phyloP scores from a whole-genome alignment of 2,888 invertebrate species.

The Sicus ferrugineus region DNA sequence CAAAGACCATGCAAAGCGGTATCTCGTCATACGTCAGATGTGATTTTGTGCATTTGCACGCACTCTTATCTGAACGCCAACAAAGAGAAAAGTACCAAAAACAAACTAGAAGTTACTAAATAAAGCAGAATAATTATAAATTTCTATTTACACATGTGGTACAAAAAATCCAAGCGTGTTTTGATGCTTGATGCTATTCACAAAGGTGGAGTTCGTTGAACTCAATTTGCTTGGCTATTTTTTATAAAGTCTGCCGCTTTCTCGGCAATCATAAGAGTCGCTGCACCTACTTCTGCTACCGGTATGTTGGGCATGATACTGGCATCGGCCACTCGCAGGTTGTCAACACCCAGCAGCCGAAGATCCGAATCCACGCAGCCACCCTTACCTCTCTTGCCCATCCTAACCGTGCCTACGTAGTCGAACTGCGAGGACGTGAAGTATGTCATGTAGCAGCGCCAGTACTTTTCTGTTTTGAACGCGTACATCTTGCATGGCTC shows the following conservation, averaged over 20 bases:
- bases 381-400: slow-evolving; percentile 72
- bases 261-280: slow-evolving; percentile 86
- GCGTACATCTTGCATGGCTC: slow-evolving; percentile 53
- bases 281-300: slow-evolving; percentile 83
- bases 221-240: too few relatives aligned
- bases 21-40: too few relatives aligned
- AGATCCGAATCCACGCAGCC: slow-evolving; percentile 76
- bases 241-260: slow-evolving; percentile 73
- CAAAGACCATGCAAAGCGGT: too few relatives aligned
- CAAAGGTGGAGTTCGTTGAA: too few relatives aligned
- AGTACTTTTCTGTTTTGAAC: slow-evolving; percentile 66
- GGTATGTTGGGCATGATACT: slow-evolving; percentile 63
- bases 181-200: too few relatives aligned
- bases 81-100: too few relatives aligned
- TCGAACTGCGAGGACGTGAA: slow-evolving; percentile 74
- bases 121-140: too few relatives aligned
- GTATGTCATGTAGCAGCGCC: slow-evolving; percentile 74
- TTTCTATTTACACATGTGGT: too few relatives aligned
- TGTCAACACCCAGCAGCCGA: slow-evolving; percentile 71
- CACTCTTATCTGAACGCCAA: too few relatives aligned
- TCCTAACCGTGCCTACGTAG: slow-evolving; percentile 74
- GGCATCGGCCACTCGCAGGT: slow-evolving; percentile 76
- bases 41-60: too few relatives aligned
- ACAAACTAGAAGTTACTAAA: too few relatives aligned
- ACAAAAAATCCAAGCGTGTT: too few relatives aligned